Evolutionary conservation across 2,113 vertebrate species (phyloP), one percentile per base, ranked within the genome.

Genomic region (Mormoops blainvillei): DNA sequence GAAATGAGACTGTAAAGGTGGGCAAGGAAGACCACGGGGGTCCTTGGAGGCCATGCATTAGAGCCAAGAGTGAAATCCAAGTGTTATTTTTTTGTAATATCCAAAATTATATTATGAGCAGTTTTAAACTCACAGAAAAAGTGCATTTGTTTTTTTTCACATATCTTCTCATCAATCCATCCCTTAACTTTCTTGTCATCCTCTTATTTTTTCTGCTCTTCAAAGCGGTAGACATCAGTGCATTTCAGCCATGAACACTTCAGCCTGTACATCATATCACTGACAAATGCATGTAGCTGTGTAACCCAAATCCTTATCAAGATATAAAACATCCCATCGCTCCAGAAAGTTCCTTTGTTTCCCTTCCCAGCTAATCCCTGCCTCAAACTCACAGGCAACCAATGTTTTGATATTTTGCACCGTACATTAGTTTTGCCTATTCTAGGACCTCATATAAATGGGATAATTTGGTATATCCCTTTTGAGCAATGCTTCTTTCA

Each of bases 401-500:
- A 9, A 13, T 67, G 7, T 56, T 74, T 19, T 73, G 31, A 36
- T 31, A 24, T 7, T 88, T 31, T 18, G 4, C 14, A 36, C 19
- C 26, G 1, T 38, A 33, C 2, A 2, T 7, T 56, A 41, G 8
- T 24, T 65, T 78, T 26, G 1, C 63, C 43, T 56, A 0, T 43
- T 78, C n/a, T 45, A 56, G 41, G 26, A 38, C 3, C 52, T 15
- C 18, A 12, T 14, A 5, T 56, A 63, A 45, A 45, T 7, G 24
- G 54, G 41, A 13, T 63, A 77, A 83, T 26, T 81, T 41, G 26
- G 11, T 11, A 9, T 31, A 52, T 45, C 10, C 45, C 31, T n/a
- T 26, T 28, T 19, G 43, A 87, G 28, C 33, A 73, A 18, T 18
- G 33, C 22, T 67, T 61, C 38, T 71, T 81, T 52, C 24, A 13